A percentile compares a stretch with the other conserved stretches of the same genome.
These are phyloP conservation scores for Erebia ligea DNA, from an alignment of 2,888 invertebrate genomes.

Conservation along the genomic window DNA sequence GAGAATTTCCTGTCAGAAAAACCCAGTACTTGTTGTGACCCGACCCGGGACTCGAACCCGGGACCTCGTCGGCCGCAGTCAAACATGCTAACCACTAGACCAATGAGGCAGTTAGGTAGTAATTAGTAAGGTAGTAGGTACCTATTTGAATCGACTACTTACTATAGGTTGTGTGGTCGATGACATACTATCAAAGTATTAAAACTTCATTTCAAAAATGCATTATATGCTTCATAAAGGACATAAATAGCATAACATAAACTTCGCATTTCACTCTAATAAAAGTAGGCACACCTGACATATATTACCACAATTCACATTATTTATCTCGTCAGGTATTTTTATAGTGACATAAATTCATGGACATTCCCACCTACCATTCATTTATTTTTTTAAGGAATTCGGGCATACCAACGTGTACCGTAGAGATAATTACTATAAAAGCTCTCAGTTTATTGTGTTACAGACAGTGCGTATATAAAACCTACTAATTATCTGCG, in stretches of 20 bases:
- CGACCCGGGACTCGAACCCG: no score
- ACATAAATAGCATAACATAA: background rate
- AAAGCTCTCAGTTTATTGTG: slow-evolving; percentile 6
- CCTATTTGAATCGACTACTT: background rate
- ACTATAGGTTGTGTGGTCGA: no score
- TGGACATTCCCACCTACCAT: background rate
- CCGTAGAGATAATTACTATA: background rate
- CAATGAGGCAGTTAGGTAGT: no score
- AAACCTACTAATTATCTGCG: slow-evolving; percentile 12
- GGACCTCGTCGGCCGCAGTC: no score
- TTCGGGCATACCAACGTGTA: background rate
- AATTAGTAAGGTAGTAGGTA: no score
- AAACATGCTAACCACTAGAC: no score
- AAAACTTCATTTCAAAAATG: background rate
- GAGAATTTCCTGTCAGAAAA: no score
- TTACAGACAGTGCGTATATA: slow-evolving; percentile 8
- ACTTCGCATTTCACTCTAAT: background rate
- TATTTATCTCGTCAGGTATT: background rate
- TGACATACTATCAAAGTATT: no score
- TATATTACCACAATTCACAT: background rate
- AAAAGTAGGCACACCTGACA: background rate
- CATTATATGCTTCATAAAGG: background rate
- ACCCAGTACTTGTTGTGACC: no score
- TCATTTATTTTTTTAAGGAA: background rate
- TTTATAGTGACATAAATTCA: background rate